These are phyloP conservation scores for Plectrocnemia conspersa DNA, from an alignment of 1,140 invertebrate species.

Conservation along the genomic window DNA sequence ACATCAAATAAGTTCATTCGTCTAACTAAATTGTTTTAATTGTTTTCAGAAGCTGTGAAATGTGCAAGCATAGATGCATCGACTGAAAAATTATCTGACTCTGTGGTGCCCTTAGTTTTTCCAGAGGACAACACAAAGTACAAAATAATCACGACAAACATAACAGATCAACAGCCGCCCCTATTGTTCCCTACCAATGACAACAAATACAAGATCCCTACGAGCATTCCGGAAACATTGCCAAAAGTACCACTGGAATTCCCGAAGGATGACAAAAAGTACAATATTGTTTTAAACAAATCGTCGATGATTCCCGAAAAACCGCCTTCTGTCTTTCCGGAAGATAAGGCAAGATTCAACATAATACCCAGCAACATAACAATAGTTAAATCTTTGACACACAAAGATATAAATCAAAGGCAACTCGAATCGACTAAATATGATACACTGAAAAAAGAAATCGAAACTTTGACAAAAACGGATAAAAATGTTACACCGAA, in stretches of 20 bases:
- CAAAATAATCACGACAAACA: constrained; percentile 27
- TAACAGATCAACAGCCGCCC: too few species aligned
- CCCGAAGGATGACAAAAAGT: too few species aligned
- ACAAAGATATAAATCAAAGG: constrained; percentile 1
- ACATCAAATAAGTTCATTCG: too few species aligned
- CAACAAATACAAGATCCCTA: too few species aligned
- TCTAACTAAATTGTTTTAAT: too few species aligned
- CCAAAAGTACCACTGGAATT: too few species aligned
- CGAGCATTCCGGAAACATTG: too few species aligned
- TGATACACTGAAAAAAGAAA: neutral
- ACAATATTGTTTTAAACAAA: too few species aligned
- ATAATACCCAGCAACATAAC: constrained; percentile 25
- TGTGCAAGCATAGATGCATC: neutral
- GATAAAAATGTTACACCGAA: constrained; percentile 21
- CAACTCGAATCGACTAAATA: too few species aligned
- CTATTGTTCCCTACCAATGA: too few species aligned
- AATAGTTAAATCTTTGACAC: constrained; percentile 9
- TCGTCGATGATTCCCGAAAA: constrained; percentile 5
- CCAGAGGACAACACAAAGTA: constrained; percentile 29
- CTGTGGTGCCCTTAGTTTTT: constrained; percentile 19
- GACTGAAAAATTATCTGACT: neutral
- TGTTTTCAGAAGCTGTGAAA: neutral
- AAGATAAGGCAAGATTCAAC: constrained; percentile 27
- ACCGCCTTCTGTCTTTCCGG: constrained; percentile 27
- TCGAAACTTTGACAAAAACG: constrained; percentile 4